A percentile compares a stretch with the other conserved stretches of the same genome.
Evolutionary conservation across 2,113 vertebrate species (phyloP).

Genomic region (Datnioides undecimradiatus): DNA sequence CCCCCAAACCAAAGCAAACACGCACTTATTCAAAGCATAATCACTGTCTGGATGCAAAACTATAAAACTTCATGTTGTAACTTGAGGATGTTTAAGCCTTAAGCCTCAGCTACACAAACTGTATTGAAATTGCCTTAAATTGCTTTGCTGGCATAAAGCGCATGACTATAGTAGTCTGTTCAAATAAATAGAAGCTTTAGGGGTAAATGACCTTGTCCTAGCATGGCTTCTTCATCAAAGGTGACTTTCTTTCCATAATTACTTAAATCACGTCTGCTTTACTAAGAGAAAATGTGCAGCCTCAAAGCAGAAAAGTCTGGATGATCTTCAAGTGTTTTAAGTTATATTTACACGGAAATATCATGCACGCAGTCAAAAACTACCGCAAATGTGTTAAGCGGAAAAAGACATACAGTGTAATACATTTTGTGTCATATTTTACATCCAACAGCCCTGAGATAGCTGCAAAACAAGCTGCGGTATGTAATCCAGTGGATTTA

Average conservation of each 20-base stretch:
- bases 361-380: neutral
- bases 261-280: neutral
- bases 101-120: neutral
- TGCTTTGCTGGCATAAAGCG: conserved; percentile 28
- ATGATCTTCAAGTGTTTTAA: neutral
- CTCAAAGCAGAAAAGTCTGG: neutral
- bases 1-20: conserved; percentile 29
- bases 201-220: neutral
- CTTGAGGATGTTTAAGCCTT: conserved; percentile 18
- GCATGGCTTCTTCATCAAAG: neutral
- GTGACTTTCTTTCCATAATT: neutral
- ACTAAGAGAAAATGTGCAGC: too few relatives aligned
- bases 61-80: conserved; percentile 18
- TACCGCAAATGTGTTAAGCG: neutral
- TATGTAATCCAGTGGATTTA: neutral
- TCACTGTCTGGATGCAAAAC: conserved; percentile 27
- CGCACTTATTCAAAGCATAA: conserved; percentile 27
- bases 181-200: neutral
- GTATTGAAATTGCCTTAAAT: conserved; percentile 33
- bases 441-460: neutral
- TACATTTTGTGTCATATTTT: neutral
- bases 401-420: neutral
- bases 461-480: neutral
- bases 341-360: neutral
- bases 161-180: conserved; percentile 13